Base-by-base conservation (phyloP, 2,888 invertebrate species). In the Campoplex capitator region DNA sequence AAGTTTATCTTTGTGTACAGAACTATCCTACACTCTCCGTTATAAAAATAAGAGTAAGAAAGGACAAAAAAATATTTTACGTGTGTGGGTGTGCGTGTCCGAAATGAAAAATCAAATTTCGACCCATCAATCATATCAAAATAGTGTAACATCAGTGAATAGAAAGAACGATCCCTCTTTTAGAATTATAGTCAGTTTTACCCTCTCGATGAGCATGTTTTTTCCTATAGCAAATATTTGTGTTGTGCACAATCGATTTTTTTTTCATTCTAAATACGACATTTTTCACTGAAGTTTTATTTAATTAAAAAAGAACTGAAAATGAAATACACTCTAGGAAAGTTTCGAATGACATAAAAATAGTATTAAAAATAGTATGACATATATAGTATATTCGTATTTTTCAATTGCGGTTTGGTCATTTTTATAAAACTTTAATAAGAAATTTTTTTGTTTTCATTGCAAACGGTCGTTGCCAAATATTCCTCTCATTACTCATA, bases 131-230 rank as follows among this genome's bases (percentile, higher is more conserved):
- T 62, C 32, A 62, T 62, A 32, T 62, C 16, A 32, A 32, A 62
- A 62, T 62, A 13, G 32, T 62, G 32, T 32, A 32, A 62, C 16
- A 32, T 32, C 16, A 32, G 16, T 32, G 62, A 62, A 62, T 32
- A 62, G 11, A 8, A 28, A 28, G 8, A 28, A 58, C 28, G 28
- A 58, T 58, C 28, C 9, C 28, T 32, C 13, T 28, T 58, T 13
- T 58, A 3, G 13, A 58, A 58, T 4, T 16, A 16, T 62, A n/a
- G 8, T 11, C 58, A 13, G 28, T 16, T 62, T 32, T 3, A 62
- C 62, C 32, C 62, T 62, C 62, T 62, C 62, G 32, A 62, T 62
- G 16, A 32, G 32, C 16, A 58, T 58, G 62, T 62, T 62, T 62
- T 62, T 4, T 62, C 16, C 7, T 32, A 62, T 62, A 32, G 16